Conservation (phyloP, 2,888 invertebrate genomes). For the Esperia sulphurella region DNA sequence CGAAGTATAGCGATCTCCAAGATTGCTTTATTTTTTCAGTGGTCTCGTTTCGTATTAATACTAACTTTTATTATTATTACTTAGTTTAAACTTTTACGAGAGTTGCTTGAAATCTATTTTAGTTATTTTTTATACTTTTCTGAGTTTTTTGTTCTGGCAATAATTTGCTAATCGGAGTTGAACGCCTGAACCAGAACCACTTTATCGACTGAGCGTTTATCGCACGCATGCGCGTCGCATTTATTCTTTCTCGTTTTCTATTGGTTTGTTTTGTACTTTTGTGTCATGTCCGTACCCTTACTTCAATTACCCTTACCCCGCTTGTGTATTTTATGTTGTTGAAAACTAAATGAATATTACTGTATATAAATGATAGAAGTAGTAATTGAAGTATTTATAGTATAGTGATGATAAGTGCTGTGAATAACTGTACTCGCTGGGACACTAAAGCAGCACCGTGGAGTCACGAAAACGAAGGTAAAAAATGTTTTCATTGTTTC, state of each 20-base stretch:
- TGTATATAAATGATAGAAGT: constrained; percentile 59
- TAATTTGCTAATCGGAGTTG: background rate
- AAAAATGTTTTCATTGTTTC: constrained; percentile 66
- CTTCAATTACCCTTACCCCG: constrained; percentile 56
- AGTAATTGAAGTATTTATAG: constrained; percentile 54
- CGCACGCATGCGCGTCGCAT: constrained; percentile 67
- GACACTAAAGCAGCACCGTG: constrained; percentile 79
- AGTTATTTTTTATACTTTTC: too few species aligned
- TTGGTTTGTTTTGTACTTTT: constrained; percentile 74
- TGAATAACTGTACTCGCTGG: constrained; percentile 76
- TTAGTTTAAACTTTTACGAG: too few species aligned
- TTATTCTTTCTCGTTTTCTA: constrained; percentile 62
- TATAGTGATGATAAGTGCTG: constrained; percentile 79
- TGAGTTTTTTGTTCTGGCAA: constrained; percentile 5
- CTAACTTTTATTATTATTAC: too few species aligned
- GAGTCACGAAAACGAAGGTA: constrained; percentile 81
- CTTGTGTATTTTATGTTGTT: constrained; percentile 69
- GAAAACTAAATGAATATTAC: constrained; percentile 43
- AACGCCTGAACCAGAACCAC: constrained; percentile 26
- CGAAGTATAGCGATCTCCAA: too few species aligned
- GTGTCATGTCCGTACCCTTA: constrained; percentile 68
- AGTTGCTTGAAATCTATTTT: too few species aligned
- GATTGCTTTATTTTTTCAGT: too few species aligned
- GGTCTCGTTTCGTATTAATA: too few species aligned
- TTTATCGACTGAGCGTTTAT: constrained; percentile 52